Evolutionary conservation across 2,797 vertebrate genomes (phyloP), one percentile per base, ranked within the genome.

Genomic region (Podarcis siculus): DNA sequence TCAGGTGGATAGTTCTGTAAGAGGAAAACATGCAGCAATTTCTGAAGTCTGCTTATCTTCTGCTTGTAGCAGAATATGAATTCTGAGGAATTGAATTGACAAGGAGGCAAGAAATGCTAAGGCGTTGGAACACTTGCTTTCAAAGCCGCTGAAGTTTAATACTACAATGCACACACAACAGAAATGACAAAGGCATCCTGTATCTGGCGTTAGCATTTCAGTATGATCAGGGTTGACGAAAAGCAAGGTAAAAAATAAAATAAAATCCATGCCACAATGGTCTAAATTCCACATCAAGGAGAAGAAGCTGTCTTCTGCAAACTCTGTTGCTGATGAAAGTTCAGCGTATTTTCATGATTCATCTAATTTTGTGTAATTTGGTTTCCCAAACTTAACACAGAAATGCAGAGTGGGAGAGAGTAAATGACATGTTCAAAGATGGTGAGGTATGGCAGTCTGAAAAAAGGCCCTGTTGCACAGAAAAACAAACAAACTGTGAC

Each of bases 1-100:
- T 64, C 17, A 6, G 90, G 67, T 90, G 93, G 82, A 39, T 66
- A 45, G 78, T 49, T 45, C 45, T 64, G 30, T 58, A 69, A 30
- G 8, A 81, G 45, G 49, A 39, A 83, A 32, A 9, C 49, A 5
- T 32, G 0, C 42, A 67, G 37, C 17, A 13, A 39, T 78, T 85
- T 71, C 82, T 92, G 83, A 77, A 71, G n/a, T 27, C 5, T 8
- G 6, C 79, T 82, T 88, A 72, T 0, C 19, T 55, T 75, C 49
- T 84, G 49, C 64, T 78, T 55, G 7, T 13, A 17, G 8, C 76
- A 35, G 55, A 0, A 0, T 27, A 17, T 39, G 1, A 10, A n/a
- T 49, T 37, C 79, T 10, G 55, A 35, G 75, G 5, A 83, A 35
- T 0, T 69, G 32, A 82, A 86, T 1, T 0, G 73, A 58, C 49